Evolutionary conservation across 2,888 invertebrate species (phyloP), one percentile per base, ranked within the genome.

Genomic region (Eristalis arbustorum): DNA sequence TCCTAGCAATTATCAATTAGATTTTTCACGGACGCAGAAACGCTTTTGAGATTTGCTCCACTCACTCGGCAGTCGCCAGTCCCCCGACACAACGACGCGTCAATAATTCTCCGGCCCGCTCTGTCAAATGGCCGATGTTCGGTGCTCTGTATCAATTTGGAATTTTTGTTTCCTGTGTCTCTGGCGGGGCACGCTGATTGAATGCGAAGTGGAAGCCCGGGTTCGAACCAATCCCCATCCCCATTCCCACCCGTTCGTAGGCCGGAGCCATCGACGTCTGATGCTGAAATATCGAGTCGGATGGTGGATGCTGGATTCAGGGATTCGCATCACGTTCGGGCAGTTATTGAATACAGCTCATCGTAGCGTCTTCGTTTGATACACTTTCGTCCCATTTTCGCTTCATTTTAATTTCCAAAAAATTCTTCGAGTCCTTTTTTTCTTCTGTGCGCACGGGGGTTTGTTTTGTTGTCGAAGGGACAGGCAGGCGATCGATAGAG

Each of bases 331-430:
- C 85, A 87, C 85, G 85, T 87, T 40, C 77, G 64, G 49, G 78
- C 85, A 87, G 85, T 87, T 87, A 87, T 87, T 87, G 85, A 87
- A 87, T 87, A 83, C 74, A 77, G 85, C 85, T 87, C 85, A 83
- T 87, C 82, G 83, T 82, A 82, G 78, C 82, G 71, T 87, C 85
- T 87, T 87, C 82, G 74, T 83, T 85, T 78, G 78, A 87, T 83
- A 87, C 78, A 87, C 83, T 87, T 87, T 77, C 40, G 69, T 49
- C 64, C 74, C 83, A 71, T 87, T 87, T 87, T 82, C 74, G 83
- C 83, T 87, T 83, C 78, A 82, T 87, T 83, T 87, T 87, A 81
- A 72, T 79, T 79, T 73, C 23, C 25, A 61, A 23, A 61, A 66
- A 74, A 59, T 40, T 37, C 31, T 31, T n/a, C 25, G 13, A 62